Percentiles rank a stretch among this genome's conserved stretches.
Evolutionary conservation across 1,140 invertebrate species (phyloP).

Genomic region (Drosophila sproati): DNA sequence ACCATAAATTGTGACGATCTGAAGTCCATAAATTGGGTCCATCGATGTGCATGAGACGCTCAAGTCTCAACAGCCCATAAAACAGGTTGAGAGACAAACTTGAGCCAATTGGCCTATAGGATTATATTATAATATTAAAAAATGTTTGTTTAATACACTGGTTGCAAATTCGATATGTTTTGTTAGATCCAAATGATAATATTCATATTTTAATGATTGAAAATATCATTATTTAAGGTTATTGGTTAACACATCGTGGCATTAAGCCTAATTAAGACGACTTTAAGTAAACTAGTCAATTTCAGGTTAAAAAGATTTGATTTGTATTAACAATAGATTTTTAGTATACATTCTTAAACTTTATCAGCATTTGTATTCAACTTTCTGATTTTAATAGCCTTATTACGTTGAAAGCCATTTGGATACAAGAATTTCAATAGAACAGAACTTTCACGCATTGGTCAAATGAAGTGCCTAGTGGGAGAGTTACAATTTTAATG

Average conservation of each 20-base stretch:
- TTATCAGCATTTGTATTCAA: too few relatives aligned
- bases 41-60: neutral
- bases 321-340: neutral
- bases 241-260: neutral
- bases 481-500: conserved; percentile 48
- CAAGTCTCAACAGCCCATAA: neutral
- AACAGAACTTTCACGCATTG: neutral
- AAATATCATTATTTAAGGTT: neutral
- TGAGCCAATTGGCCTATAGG: neutral
- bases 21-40: conserved; percentile 12
- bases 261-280: too few relatives aligned
- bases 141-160: too few relatives aligned
- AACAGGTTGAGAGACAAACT: neutral
- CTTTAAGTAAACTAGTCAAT: too few relatives aligned
- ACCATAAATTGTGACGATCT: neutral
- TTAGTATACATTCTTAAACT: neutral
- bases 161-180: too few relatives aligned
- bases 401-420: neutral
- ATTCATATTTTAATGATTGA: neutral
- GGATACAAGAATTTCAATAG: neutral
- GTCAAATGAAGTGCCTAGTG: conserved; percentile 31
- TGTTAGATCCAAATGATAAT: too few relatives aligned
- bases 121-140: too few relatives aligned
- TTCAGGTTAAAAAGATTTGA: too few relatives aligned
- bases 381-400: neutral